Percentiles rank a stretch among this genome's conserved stretches.
Evolutionary conservation across 2,888 invertebrate genomes (phyloP).

Genomic region (Eupithecia vulgata): DNA sequence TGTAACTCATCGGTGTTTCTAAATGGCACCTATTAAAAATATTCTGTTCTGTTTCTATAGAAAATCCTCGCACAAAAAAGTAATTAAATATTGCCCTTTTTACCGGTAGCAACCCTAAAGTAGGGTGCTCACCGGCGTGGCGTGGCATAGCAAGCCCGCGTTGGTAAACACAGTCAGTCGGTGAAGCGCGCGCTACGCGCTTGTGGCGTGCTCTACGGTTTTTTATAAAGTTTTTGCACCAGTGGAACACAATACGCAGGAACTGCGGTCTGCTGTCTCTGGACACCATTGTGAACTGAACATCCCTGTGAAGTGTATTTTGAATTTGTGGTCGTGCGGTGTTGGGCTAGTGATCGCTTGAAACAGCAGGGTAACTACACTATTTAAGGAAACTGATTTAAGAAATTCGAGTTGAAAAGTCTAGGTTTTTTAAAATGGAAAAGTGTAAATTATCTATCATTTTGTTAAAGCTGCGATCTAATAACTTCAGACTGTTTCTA

Average conservation of each 20-base stretch:
- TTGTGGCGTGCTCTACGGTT: constrained; percentile 35
- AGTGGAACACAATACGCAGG: constrained; percentile 68
- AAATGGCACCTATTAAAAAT: neutral
- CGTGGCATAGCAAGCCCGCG: constrained; percentile 52
- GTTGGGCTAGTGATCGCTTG: constrained; percentile 20
- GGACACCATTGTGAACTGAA: constrained; percentile 47
- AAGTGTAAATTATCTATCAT: neutral
- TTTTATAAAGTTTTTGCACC: constrained; percentile 12
- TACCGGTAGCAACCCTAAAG: constrained; percentile 52
- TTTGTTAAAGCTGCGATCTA: neutral
- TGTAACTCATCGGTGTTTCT: neutral
- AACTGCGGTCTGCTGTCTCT: constrained; percentile 68
- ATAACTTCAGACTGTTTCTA: neutral
- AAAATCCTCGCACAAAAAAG: constrained; percentile 6
- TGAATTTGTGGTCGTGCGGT: constrained; percentile 9
- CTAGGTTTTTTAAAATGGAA: neutral
- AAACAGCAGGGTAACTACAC: neutral
- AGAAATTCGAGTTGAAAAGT: neutral
- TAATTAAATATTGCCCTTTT: constrained; percentile 32
- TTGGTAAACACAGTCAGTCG: constrained; percentile 71
- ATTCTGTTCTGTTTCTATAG: neutral
- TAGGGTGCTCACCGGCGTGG: constrained; percentile 57
- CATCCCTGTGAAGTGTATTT: constrained; percentile 3
- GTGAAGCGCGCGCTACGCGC: constrained; percentile 66
- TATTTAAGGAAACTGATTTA: neutral